A percentile compares a stretch with the other conserved stretches of the same genome.
These are phyloP conservation scores for Neosalanx taihuensis DNA, from an alignment of 2,797 vertebrate species.

Conservation along the genomic window DNA sequence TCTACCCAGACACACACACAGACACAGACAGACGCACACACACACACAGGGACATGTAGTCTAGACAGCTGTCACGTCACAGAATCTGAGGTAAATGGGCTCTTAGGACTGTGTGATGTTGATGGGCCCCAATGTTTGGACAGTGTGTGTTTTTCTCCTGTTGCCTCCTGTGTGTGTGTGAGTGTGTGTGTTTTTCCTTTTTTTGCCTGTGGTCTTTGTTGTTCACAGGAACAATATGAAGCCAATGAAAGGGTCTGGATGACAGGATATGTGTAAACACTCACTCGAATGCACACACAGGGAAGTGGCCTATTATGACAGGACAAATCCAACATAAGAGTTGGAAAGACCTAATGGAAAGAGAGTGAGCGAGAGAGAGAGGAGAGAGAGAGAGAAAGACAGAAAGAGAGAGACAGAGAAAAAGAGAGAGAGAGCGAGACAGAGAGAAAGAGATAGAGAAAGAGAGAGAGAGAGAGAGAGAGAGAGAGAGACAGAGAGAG, in stretches of 20 bases:
- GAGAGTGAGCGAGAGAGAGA: too few relatives aligned
- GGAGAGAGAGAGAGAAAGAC: not conserved
- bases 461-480: not conserved
- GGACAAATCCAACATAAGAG: not conserved
- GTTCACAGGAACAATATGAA: constrained; percentile 13
- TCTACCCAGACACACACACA: too few relatives aligned
- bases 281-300: not conserved
- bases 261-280: not conserved
- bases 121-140: not conserved
- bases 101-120: not conserved
- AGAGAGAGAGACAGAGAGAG: not conserved
- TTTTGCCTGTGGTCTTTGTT: constrained; percentile 6
- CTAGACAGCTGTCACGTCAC: not conserved
- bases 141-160: not conserved
- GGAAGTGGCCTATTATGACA: constrained; percentile 1
- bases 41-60: not conserved
- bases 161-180: not conserved
- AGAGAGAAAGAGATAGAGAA: not conserved
- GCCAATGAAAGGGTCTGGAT: constrained; percentile 20
- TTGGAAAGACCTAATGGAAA: not conserved
- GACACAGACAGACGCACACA: too few relatives aligned
- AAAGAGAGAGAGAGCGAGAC: not conserved
- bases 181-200: constrained; percentile 5
- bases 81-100: not conserved
- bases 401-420: too few relatives aligned